phyloP scores from a whole-genome alignment of 2,113 vertebrate genomes.

The Ahaetulla prasina region DNA sequence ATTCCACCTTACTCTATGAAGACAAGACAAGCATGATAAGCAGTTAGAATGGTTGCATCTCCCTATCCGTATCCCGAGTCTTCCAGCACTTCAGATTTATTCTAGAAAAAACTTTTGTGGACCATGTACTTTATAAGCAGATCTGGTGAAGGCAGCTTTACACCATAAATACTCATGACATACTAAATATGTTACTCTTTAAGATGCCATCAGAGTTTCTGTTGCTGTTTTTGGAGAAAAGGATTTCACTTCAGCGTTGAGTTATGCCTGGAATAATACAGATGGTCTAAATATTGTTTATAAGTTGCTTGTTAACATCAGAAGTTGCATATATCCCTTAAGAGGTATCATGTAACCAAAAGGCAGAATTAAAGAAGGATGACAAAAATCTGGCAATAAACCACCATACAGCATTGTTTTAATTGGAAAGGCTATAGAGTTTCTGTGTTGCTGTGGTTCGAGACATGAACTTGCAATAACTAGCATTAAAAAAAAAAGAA shows the following conservation, averaged over 20 bases:
- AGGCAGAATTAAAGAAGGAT: constrained; percentile 62
- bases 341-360: constrained; percentile 64
- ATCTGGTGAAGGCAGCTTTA: background rate
- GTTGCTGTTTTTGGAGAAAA: constrained; percentile 24
- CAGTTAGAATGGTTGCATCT: constrained; percentile 1
- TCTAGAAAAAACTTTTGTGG: background rate
- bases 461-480: constrained; percentile 58
- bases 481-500: constrained; percentile 38
- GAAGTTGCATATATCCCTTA: constrained; percentile 58
- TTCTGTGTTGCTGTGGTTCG: constrained; percentile 57
- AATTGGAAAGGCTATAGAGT: constrained; percentile 63
- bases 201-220: background rate
- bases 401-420: constrained; percentile 49
- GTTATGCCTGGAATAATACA: constrained; percentile 47
- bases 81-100: no score
- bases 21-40: background rate
- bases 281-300: constrained; percentile 56
- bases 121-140: background rate
- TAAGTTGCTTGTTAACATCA: constrained; percentile 55
- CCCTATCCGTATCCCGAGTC: background rate
- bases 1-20: constrained; percentile 40
- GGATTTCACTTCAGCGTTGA: constrained; percentile 31
- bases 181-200: background rate
- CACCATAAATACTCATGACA: background rate
- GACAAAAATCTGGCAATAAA: constrained; percentile 65